A percentile compares a stretch with the other conserved stretches of the same genome.
Conservation (phyloP, 2,797 vertebrate genomes). For the Esox lucius region DNA sequence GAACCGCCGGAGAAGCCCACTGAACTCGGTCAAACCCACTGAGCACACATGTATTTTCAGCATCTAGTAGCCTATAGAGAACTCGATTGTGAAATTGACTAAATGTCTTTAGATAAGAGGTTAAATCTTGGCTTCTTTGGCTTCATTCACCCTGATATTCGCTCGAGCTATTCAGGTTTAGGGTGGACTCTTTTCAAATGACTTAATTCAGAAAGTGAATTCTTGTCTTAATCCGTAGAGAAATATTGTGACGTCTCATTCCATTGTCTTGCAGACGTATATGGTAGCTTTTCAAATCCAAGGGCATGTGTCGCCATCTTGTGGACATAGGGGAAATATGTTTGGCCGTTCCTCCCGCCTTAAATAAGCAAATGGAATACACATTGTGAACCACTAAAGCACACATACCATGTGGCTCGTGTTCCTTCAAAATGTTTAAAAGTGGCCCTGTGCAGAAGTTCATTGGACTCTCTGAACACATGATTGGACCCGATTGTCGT, state of each 20-base stretch:
- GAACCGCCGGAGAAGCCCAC: no score
- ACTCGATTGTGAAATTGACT: no score
- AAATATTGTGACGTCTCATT: not conserved
- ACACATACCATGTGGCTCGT: slow-evolving; percentile 28
- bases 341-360: not conserved
- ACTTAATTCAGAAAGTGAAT: not conserved
- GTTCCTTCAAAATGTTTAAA: not conserved
- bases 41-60: no score
- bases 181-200: no score
- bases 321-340: not conserved
- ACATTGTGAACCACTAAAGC: slow-evolving; percentile 15
- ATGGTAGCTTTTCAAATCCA: not conserved
- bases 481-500: slow-evolving; percentile 36
- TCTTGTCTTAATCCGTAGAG: not conserved
- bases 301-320: not conserved
- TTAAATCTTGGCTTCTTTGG: no score
- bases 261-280: not conserved
- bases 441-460: not conserved
- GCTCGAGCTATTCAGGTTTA: no score
- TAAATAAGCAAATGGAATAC: slow-evolving; percentile 15
- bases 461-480: slow-evolving; percentile 28
- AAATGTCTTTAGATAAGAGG: no score
- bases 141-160: no score
- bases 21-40: no score
- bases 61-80: no score